These are phyloP conservation scores for Falco cherrug DNA, from an alignment of 2,797 vertebrate species.

Conservation along the genomic window DNA sequence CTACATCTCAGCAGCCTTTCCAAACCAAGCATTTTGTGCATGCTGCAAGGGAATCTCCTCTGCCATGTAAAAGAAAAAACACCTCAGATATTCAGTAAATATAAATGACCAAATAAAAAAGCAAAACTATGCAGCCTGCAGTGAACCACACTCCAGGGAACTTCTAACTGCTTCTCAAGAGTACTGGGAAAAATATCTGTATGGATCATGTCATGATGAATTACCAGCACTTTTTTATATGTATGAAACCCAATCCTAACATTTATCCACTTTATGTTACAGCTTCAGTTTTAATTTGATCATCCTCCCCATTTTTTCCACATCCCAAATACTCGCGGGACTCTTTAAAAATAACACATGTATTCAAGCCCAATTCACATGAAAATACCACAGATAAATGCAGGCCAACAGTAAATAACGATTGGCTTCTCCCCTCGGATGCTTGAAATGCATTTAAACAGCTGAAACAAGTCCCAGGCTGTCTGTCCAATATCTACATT, in stretches of 20 bases:
- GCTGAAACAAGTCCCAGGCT: background rate
- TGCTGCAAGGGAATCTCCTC: background rate
- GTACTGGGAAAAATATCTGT: background rate
- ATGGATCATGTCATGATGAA: background rate
- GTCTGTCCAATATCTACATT: background rate
- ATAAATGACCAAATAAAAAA: background rate
- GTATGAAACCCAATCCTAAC: background rate
- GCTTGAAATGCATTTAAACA: background rate
- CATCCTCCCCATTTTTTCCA: background rate
- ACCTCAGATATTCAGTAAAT: background rate
- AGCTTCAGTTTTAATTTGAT: background rate
- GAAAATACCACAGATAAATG: background rate
- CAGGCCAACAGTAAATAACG: background rate
- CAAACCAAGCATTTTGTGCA: rapidly evolving
- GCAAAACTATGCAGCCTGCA: background rate
- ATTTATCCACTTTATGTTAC: background rate
- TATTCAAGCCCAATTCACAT: background rate
- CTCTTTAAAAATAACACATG: background rate
- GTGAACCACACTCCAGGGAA: background rate
- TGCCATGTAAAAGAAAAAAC: background rate
- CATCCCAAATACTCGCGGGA: background rate
- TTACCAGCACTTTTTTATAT: background rate
- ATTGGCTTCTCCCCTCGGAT: background rate
- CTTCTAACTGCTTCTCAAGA: background rate
- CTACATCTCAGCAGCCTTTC: background rate